Evolutionary conservation across 1,140 invertebrate genomes (phyloP), one percentile per base, ranked within the genome.

Genomic region (Cataglyphis hispanica): DNA sequence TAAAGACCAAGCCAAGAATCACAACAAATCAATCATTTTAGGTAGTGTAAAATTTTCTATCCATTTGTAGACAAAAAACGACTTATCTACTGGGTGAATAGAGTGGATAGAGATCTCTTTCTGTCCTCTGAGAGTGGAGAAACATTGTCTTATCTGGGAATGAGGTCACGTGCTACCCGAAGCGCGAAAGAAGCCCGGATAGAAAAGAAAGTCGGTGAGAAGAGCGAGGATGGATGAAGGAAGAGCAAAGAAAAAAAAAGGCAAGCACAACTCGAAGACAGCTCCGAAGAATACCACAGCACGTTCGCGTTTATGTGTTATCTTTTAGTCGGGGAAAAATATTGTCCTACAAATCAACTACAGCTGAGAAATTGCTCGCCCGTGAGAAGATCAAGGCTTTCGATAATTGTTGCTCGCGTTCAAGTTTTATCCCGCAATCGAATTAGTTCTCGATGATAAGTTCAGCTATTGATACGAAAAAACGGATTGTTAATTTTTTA

Each of bases 111-210:
- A 76, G 40, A 83, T 78, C 67, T 88, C 61, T 72, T 86, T 84
- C 63, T 81, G 58, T 60, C 61, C 70, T 43, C 56, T 40, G 40
- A 87, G 85, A 86, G 83, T 66, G 50, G 64, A 86, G 66, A 84
- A 72, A 64, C 80, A 74, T 84, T 83, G 72, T 84, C 83, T 80
- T 80, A 58, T 77, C 80, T 60, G 56, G 66, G 58, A 88, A 88
- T 66, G 86, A 88, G 87, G 85, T 88, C 87, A 87, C 76, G 81
- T 64, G 84, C 67, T 83, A 58, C 61, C 75, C 70, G 74, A 78
- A 80, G 78, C 53, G 67, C 60, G 34, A 61, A 75, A 19, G 67
- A 63, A 84, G 50, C 50, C 16, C 37, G 50, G 69, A 74, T 50
- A 86, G 76, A 72, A 74, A 84, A 86, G 70, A 69, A 77, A 75